A percentile compares a stretch with the other conserved stretches of the same genome.
Conservation (phyloP, 1,140 invertebrate genomes). For the Orussus abietinus region DNA sequence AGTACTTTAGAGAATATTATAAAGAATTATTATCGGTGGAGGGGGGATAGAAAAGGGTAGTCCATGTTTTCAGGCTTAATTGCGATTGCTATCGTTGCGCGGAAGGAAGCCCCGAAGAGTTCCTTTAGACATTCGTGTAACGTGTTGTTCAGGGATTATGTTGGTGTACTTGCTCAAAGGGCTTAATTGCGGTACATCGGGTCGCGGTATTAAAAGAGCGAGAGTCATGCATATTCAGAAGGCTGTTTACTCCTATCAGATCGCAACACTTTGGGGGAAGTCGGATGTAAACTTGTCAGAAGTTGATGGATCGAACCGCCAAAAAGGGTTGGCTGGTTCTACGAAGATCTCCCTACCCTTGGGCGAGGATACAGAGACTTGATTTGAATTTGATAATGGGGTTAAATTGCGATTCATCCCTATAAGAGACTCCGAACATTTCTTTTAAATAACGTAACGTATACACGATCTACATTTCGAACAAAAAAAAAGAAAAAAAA, state of each 20-base stretch:
- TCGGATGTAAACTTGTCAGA: slow-evolving; percentile 45
- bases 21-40: too few species aligned
- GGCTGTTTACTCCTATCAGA: slow-evolving; percentile 45
- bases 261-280: slow-evolving; percentile 30
- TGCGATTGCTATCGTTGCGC: too few species aligned
- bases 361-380: slow-evolving; percentile 16
- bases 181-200: slow-evolving; percentile 37
- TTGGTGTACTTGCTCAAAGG: slow-evolving; percentile 9
- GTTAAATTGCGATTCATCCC: slow-evolving; percentile 33
- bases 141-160: too few species aligned
- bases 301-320: slow-evolving; percentile 42
- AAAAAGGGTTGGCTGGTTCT: slow-evolving; percentile 19
- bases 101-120: too few species aligned
- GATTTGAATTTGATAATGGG: slow-evolving; percentile 45
- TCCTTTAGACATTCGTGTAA: too few species aligned
- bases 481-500: too few species aligned
- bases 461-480: too few species aligned
- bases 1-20: too few species aligned
- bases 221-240: slow-evolving; percentile 46
- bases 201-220: slow-evolving; percentile 42
- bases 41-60: too few species aligned
- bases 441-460: too few species aligned
- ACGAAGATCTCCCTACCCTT: slow-evolving; percentile 13
- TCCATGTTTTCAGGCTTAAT: too few species aligned
- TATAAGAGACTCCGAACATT: too few species aligned